Evolutionary conservation across 2,113 vertebrate genomes (phyloP), one percentile per base, ranked within the genome.

Genomic region (Cacatua alba): DNA sequence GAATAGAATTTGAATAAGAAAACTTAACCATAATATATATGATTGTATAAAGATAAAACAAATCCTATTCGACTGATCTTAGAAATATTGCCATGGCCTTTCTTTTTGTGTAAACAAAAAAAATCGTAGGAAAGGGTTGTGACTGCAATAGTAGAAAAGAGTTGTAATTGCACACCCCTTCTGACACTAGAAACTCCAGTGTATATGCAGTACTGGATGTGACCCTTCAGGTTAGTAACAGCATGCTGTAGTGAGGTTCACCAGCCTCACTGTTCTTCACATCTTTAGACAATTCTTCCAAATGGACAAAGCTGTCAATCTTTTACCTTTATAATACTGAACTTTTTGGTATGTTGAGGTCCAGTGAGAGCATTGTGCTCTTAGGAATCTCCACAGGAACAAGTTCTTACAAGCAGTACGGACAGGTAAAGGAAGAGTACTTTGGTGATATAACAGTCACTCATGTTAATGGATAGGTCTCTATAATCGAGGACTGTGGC

Each of bases 201-300:
- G 48, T 41, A 39, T 41, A 39, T 33, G 19, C 37, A 51, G 62
- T 15, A 1, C 3, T 63, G 65, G 46, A 28, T 2, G 18, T 62
- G 16, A 83, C 25, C 8, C 53, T 74, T 65, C n/a, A 6, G 0
- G 0, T 25, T 39, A 28, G 9, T 11, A 0, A 0, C 6, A 39
- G 9, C 37, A 16, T 2, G 5, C 67, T 82, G 13, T 35, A 46
- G 6, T 7, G 51, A 28, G 21, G 5, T 17, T 89, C 26, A 26
- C 16, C 49, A 48, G 29, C 53, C 39, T 55, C 39, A 0, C 64
- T 86, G 24, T 25, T 84, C 33, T 52, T 74, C n/a, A 18, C 13
- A 31, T 6, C 31, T 41, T 44, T 2, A 39, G n/a, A 35, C 8
- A 41, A 4, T 52, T 28, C 51, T 75, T 63, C 41, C 24, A 37